Percentiles rank a stretch among this genome's conserved stretches.
Evolutionary conservation across 2,797 vertebrate species (phyloP).

Genomic region (Rhinella marina): DNA sequence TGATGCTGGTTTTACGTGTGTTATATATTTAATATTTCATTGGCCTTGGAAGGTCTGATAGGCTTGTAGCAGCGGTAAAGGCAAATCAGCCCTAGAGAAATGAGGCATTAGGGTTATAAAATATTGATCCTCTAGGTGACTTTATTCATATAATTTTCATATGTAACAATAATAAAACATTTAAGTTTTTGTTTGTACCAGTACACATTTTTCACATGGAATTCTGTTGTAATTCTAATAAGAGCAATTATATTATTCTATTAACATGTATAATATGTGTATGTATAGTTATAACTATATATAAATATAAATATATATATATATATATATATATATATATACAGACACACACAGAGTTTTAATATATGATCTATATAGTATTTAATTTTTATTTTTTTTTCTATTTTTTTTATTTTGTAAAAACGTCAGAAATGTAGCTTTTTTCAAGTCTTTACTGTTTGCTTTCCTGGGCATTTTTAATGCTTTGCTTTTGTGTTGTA

Average conservation of each 20-base stretch:
- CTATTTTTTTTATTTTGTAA: not conserved
- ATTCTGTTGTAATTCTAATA: not conserved
- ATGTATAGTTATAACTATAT: too few relatives aligned
- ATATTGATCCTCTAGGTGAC: not conserved
- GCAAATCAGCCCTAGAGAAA: not conserved
- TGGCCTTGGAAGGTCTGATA: constrained; percentile 2
- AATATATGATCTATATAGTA: not conserved
- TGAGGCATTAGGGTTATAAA: not conserved
- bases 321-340: not conserved
- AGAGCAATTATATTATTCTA: not conserved
- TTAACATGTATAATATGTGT: too few relatives aligned
- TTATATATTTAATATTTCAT: not conserved
- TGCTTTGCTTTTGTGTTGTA: constrained; percentile 56
- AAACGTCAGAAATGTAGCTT: constrained; percentile 36
- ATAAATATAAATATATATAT: too few relatives aligned
- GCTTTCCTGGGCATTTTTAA: constrained; percentile 50
- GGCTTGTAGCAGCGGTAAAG: not conserved
- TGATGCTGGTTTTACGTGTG: constrained; percentile 9
- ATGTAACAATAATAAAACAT: not conserved
- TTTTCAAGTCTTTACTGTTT: constrained; percentile 38
- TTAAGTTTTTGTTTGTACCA: not conserved
- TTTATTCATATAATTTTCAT: not conserved
- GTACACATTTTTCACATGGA: not conserved
- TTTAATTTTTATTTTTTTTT: not conserved
- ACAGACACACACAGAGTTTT: too few relatives aligned